Evolutionary conservation across 2,113 vertebrate species (phyloP), one percentile per base, ranked within the genome.

Genomic region (Phrynosoma platyrhinos): DNA sequence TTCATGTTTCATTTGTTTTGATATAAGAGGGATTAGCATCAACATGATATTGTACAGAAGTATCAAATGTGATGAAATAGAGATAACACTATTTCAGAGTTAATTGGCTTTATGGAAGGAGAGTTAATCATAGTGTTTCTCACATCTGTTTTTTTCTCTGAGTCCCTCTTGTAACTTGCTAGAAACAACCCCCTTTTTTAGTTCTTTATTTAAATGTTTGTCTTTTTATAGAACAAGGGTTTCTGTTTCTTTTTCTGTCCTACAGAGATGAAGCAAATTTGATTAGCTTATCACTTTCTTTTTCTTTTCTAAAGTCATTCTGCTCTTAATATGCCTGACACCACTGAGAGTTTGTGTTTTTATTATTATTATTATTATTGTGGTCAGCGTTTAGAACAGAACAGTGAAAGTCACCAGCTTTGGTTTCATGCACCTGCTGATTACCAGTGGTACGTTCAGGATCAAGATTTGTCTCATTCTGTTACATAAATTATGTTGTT

Each of bases 391-490:
- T 79, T 14, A 36, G 80, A 77, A 32, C 52, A 47, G 30, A 78
- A 23, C 30, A 86, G 84, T 83, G 79, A 90, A 86, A 86, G 85
- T 87, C 40, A 87, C 32, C 20, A 25, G 53, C 72, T 66, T 83
- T 87, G 40, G 52, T 82, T 87, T 90, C 75, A 16, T 76, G 83
- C 21, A 36, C 27, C 66, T 79, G 30, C 13, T 71, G 3, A 30
- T 52, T 69, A 21, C 8, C 18, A 27, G 40, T 42, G 18, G 25
- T 71, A 20, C 36, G 42, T 83, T 83, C 74, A 72, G 27, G 20
- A 36, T 86, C 27, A 62, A 82, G 64, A 72, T 18, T 79, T 40
- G 18, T 40, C 13, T 25, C 9, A 69, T 36, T 40, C 64, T 79
- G 7, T 78, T 20, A 52, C 6, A 8, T n/a, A 32, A 79, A 36